phyloP scores from a whole-genome alignment of 2,888 invertebrate species.

The Acleris cristana region DNA sequence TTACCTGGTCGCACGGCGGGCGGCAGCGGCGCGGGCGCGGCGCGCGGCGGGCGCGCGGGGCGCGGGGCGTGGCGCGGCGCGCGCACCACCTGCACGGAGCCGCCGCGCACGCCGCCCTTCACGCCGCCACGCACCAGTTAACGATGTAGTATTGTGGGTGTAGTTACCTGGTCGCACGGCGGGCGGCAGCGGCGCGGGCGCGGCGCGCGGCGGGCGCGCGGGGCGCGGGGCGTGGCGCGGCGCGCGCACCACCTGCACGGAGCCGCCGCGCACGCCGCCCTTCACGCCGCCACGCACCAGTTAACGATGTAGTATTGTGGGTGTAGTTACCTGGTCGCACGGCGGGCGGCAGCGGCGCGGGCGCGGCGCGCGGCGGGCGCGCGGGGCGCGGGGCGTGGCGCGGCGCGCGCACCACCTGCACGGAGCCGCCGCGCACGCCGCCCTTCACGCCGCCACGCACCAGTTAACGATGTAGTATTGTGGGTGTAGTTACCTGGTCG shows the following conservation, averaged over 20 bases:
- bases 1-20: constrained; percentile 8
- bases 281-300: constrained; percentile 85
- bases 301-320: no score
- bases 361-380: constrained; percentile 36
- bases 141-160: no score
- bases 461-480: no score
- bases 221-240: constrained; percentile 42
- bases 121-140: constrained; percentile 82
- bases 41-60: constrained; percentile 6
- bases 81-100: constrained; percentile 68
- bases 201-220: constrained; percentile 24
- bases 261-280: constrained; percentile 69
- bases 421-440: constrained; percentile 63
- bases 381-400: constrained; percentile 40
- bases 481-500: not conserved
- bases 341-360: constrained; percentile 36
- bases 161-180: constrained; percentile 3
- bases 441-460: constrained; percentile 86
- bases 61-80: constrained; percentile 43
- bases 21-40: constrained; percentile 41
- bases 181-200: constrained; percentile 39
- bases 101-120: constrained; percentile 78
- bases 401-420: constrained; percentile 65
- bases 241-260: constrained; percentile 67
- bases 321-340: not conserved